phyloP scores from a whole-genome alignment of 2,797 vertebrate species.

The Echeneis naucrates region DNA sequence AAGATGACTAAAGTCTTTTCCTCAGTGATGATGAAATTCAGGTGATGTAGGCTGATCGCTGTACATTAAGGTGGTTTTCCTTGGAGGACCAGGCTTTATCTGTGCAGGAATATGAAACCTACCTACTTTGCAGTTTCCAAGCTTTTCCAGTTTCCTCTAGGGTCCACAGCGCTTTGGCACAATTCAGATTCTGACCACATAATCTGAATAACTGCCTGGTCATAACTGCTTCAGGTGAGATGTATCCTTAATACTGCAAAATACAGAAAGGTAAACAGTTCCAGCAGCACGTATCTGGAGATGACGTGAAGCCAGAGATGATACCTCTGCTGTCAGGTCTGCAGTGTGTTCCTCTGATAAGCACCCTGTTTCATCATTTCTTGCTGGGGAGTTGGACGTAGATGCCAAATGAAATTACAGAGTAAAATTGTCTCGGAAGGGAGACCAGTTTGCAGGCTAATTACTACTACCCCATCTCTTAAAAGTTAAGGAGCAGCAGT shows the following conservation, averaged over 20 bases:
- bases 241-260: constrained; percentile 35
- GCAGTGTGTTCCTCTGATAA: constrained; percentile 57
- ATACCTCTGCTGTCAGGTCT: constrained; percentile 45
- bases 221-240: constrained; percentile 41
- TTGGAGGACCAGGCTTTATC: not conserved
- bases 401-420: constrained; percentile 52
- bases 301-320: constrained; percentile 45
- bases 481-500: not conserved
- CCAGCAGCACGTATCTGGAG: too few species aligned
- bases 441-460: constrained; percentile 38
- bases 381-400: constrained; percentile 28
- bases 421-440: constrained; percentile 40
- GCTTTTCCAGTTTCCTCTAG: constrained; percentile 34
- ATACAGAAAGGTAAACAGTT: constrained; percentile 43
- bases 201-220: constrained; percentile 42
- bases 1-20: too few species aligned
- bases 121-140: constrained; percentile 18
- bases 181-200: constrained; percentile 50
- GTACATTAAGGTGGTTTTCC: constrained; percentile 14
- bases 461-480: not conserved
- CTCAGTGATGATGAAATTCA: constrained; percentile 1
- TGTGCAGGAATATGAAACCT: constrained; percentile 7
- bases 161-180: constrained; percentile 24
- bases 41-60: constrained; percentile 8
- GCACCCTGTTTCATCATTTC: constrained; percentile 50